Base-by-base conservation (phyloP, 2,888 invertebrate species). In the Ferdinandea cuprea region DNA sequence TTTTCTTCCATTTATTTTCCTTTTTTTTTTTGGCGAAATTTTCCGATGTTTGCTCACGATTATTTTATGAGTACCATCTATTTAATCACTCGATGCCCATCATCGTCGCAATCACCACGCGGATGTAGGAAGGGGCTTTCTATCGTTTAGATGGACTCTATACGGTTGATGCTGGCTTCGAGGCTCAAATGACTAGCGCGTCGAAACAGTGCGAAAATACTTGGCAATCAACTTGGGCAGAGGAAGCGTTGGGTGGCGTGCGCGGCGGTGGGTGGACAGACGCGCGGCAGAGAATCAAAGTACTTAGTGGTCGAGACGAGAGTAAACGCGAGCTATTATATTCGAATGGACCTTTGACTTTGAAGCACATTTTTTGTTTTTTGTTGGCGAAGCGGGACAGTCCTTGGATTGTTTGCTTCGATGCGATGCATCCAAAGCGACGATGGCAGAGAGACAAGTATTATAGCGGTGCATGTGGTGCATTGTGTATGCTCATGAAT, bases 1-100 rank as follows among this genome's bases (percentile, higher is more conserved):
- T 9, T 52, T 54, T 28, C 21, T 35, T 46, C n/a, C n/a, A 21
- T 65, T 35, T 30, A 58, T 71, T 58, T 37, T 25, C n/a, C 13
- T 65, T 35, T 30, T 66, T 71, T 58, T 37, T 25, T 72, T 69
- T 59, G 50, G 44, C 44, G 25, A 61, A 48, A 40, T 66, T 65
- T 76, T 56, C 61, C 50, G 54, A 73, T 77, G 71, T 77, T 77
- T 77, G 40, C 78, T 73, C 78, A 83, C 83, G 83, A 83, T 83
- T 78, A 83, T 73, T 77, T 83, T 78, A 83, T 83, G 73, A 83
- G 83, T 68, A 73, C 68, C 83, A 78, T 83, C 83, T 73, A 83
- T 73, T 83, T 83, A 83, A 83, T 83, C 83, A 83, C 72, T 83
- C 78, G 72, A 72, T 78, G 83, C 72, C 78, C 83, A 78, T 83